Base-by-base conservation (phyloP, 2,797 vertebrate species). In the Philypnodon macrostomus region DNA sequence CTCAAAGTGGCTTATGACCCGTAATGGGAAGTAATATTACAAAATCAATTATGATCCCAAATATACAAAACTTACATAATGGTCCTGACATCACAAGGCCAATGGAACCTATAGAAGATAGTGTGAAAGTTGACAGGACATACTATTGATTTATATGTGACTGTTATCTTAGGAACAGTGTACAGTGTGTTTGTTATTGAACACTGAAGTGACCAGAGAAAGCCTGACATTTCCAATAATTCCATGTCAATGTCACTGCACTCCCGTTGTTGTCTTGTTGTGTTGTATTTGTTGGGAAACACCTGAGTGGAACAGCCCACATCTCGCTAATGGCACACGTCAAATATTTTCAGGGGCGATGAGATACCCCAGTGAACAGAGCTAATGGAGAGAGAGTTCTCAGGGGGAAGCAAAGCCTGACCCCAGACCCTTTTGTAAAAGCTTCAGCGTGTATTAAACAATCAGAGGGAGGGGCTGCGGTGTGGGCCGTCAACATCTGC, bases 381-480 rank as follows among this genome's bases (percentile, higher is more conserved):
- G 83, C 82, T 88, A 88, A 84, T 89, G 87, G 89, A 84, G 79
- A 59, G 0, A 55, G 58, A 68, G 62, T 56, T 72, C 79, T 80
- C 82, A 77, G 59, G 24, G 39, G 83, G 78, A 62, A 5, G 74
- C 32, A 63, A 57, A 53, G 53, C 53, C 51, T 82, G 67, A 79
- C 77, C 78, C 32, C 27, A 63, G 59, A 67, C 79, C 70, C 80
- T 73, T 76, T 79, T 79, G 79, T 88, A 78, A 89, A 86, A 91
- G 87, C 85, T 88, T 88, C 85, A 54, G 55, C 81, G 79, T 70
- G 58, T 76, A 75, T 62, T 75, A 77, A 82, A 84, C 75, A 77
- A 63, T 77, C 38, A 32, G 29, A 51, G 59, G 76, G 75, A 67
- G 69, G 73, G 67, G 62, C 58, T 14, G 18, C 66, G 73, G 67